phyloP scores from a whole-genome alignment of 2,888 invertebrate species.

The Mimumesa dahlbomi region DNA sequence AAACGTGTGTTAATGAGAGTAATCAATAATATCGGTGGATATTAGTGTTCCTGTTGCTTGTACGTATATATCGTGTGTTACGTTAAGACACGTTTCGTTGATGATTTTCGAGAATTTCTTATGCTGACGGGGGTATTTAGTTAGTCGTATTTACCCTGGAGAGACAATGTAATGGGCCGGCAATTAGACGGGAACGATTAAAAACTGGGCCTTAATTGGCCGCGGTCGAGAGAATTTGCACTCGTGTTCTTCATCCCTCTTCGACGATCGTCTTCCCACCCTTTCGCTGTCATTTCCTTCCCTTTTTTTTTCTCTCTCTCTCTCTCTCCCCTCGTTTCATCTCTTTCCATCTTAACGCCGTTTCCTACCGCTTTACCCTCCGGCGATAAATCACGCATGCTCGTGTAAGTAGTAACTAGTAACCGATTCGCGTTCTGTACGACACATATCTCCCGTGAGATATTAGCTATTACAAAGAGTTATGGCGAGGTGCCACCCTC shows the following conservation, averaged over 20 bases:
- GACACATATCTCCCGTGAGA: slow-evolving; percentile 76
- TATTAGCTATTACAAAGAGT: slow-evolving; percentile 78
- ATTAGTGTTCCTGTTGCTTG: no score
- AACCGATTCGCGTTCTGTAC: slow-evolving; percentile 78
- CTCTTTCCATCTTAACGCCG: slow-evolving; percentile 45
- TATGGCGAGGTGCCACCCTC: slow-evolving; percentile 65
- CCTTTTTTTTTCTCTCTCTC: slow-evolving; percentile 45
- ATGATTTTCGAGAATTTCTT: slow-evolving; percentile 53
- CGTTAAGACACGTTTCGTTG: no score
- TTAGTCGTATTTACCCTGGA: slow-evolving; percentile 68
- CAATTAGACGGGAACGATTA: slow-evolving; percentile 77
- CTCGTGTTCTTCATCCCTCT: slow-evolving; percentile 53
- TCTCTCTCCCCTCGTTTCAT: slow-evolving; percentile 20
- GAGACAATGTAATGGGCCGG: slow-evolving; percentile 72
- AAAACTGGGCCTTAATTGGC: slow-evolving; percentile 77
- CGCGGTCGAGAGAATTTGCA: slow-evolving; percentile 65
- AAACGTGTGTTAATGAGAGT: no score
- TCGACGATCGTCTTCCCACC: slow-evolving; percentile 23
- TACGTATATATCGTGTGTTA: no score
- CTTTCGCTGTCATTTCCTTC: no score
- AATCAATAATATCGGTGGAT: no score
- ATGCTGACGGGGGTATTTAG: slow-evolving; percentile 57
- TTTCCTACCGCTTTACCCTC: slow-evolving; percentile 45
- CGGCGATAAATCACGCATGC: slow-evolving; percentile 75
- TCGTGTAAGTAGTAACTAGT: slow-evolving; percentile 77